Evolutionary conservation across 1,140 invertebrate genomes (phyloP), one percentile per base, ranked within the genome.

Genomic region (Bombyx mandarina): DNA sequence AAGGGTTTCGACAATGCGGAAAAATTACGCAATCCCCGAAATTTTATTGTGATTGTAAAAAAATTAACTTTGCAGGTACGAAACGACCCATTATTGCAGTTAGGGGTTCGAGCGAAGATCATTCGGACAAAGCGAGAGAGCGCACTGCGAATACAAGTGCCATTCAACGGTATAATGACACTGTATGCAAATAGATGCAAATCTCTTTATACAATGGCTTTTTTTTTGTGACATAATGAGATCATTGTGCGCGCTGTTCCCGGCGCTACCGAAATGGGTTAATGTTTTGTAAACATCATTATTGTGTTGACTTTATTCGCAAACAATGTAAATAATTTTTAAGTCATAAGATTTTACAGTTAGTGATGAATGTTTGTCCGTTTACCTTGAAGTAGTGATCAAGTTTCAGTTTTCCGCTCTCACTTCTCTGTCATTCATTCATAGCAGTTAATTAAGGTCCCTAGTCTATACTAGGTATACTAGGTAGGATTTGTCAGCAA

Each of bases 1-100:
- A 85, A 85, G 82, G 80, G 80, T 87, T 83, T 77, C 74, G 56
- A 83, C 74, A 84, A 85, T 84, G 80, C 80, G 72, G 80, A 84
- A 84, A 77, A 81, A 83, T 83, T 86, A 84, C 79, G 80, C 81
- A 80, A 83, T 77, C 56, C 59, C 26, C 71, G 52, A 71, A 51
- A 70, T 78, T 85, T 79, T 83, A 80, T 67, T 72, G 72, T 56
- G 55, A 48, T 63, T 61, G 68, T 73, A 73, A 80, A 80, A 75
- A 74, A 67, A 57, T 61, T 59, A 61, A 76, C 75, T 81, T 79
- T 58, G 75, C 82, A 86, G 82, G 82, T 86, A 83, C 71, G 71
- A 77, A 74, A 71, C 60, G 57, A 47, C 49, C 62, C 57, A 59
- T 73, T 75, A 69, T 70, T 60, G 51, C 18, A 26, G 57, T 47